Evolutionary conservation across 37 sponge, comb jelly and placozoan genomes (phyloP), one percentile per base, ranked within the genome.

Genomic region (Diacarnus erythraeanus): DNA sequence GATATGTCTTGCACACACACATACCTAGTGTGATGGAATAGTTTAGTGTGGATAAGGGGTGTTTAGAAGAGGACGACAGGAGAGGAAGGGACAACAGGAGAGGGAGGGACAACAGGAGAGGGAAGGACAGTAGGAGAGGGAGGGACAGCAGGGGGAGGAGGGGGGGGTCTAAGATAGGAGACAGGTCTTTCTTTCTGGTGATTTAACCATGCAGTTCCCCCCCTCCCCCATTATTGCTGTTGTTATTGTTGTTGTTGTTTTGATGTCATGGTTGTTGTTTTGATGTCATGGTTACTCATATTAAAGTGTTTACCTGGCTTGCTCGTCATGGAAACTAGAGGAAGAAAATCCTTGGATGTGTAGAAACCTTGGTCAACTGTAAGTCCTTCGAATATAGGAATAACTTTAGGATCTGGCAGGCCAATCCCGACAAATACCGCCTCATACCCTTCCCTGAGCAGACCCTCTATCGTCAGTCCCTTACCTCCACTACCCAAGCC

Each of bases 311-410:
- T 33, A 92, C 96, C 96, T 83, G 95, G 97, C 42, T 97, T 97
- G 79, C 97, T 97, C 59, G 87, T 89, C 15, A 3, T 57, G 17
- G 90, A 69, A 38, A 97, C 94, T 5, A 78, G 29, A 9, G 95
- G 97, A 30, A 97, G 82, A 70, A 91, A 97, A 59, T 97, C 84
- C 42, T 97, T 97, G 39, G 97, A 97, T 23, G 92, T 94, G 75
- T 86, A 97, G 87, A 90, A 97, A 0, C 97, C 97, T 69, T 85
- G 42, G 38, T 77, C 59, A 0, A 65, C 18, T 0, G 85, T 80
- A 57, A 94, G 82, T 10, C 84, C 84, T 22, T 87, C 69, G 44
- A 96, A 94, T 10, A 86, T 80, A 22, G 92, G 92, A 27, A 64
- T 59, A 2, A 47, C 26, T 51, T 97, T 97, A 0, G 97, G 90